Evolutionary conservation across 1,140 invertebrate species (phyloP), one percentile per base, ranked within the genome.

Genomic region (Anastrepha ludens): DNA sequence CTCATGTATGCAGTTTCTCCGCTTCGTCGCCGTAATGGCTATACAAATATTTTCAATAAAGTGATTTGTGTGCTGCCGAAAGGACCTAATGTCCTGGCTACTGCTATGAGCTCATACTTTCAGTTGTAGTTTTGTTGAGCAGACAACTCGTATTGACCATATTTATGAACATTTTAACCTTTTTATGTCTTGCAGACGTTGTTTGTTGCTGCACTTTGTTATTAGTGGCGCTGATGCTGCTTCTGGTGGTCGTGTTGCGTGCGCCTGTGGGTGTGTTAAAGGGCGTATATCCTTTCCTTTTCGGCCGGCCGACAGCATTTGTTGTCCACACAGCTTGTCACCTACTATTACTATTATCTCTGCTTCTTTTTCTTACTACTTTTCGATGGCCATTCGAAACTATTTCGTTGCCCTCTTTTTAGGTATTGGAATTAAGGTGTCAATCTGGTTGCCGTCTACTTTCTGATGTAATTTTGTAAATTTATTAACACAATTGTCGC

Each of bases 161-260:
- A 87, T 87, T 87, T 87, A 87, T 87, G 86, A n/a, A 87, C 64
- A 87, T 87, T 87, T 87, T 87, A 87, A 64, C 86, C 86, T 67
- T 87, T 65, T 67, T 87, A 64, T 87, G 86, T 58, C 74, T 81
- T 81, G 17, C 8, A 81, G 74, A 67, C 86, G 50, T 67, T 65
- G 20, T 70, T 55, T 29, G 62, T 70, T 70, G 60, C 44, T 55
- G 47, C 47, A 81, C 29, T 15, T 47, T 67, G 47, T 58, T 55
- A n/a, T 81, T 81, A 47, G 17, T 55, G 17, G n/a, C 55, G 44
- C 20, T 20, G 20, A n/a, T 81, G 44, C 47, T 3, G n/a, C 47
- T 58, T 55, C 74, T 81, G 74, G 74, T 20, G n/a, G 74, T 55
- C 47, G 17, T 81, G 74, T 81, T 29, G 1, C 74, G 74, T 81